Base-by-base conservation (phyloP, 35 echinoderm and acorn worm genomes). In the Stichopus chloronotus region DNA sequence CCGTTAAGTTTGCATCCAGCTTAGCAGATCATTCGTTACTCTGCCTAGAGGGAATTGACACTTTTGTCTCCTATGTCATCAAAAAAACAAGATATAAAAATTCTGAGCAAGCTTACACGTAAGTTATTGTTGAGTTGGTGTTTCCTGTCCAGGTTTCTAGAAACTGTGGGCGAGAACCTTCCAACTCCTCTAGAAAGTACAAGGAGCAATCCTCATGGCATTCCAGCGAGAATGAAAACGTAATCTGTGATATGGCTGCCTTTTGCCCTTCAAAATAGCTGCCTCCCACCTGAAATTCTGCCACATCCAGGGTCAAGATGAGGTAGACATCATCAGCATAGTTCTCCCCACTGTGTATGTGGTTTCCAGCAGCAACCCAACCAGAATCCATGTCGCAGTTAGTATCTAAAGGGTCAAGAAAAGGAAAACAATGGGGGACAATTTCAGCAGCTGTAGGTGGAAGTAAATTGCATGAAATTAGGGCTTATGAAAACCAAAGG, bases 251-350 rank as follows among this genome's bases (percentile, higher is more conserved):
- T 0, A 99, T 58, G 25, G 91, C 89, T 9, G 83, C 88, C 10
- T 95, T 93, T 81, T 94, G 92, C 0, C 97, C 97, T 9, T 99
- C 93, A 78, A 92, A 93, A 23, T 94, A 96, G 13, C 95, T 92
- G 24, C 92, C 95, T 56, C 93, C 76, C 5, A 57, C 61, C 11
- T 82, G 87, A 81, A 96, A 95, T 2, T 94, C 95, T 4, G 90
- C 92, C 1, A 94, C 92, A 9, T 91, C 14, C 13, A 99, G 88
- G 21, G 81, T 83, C 10, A 99, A 92, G 57, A 99, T 79, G 1
- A 99, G 95, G 87, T 99, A 99, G 54, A 92, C 97, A 54, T 96
- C 95, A 63, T 99, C 97, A 0, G 95, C 92, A 21, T 95, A 95
- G 55, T 93, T 95, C 56, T 95, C 84, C 17, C 95, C 95, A 43